Evolutionary conservation across 1,140 invertebrate species (phyloP).

Genomic region (Drosophila kikkawai): DNA sequence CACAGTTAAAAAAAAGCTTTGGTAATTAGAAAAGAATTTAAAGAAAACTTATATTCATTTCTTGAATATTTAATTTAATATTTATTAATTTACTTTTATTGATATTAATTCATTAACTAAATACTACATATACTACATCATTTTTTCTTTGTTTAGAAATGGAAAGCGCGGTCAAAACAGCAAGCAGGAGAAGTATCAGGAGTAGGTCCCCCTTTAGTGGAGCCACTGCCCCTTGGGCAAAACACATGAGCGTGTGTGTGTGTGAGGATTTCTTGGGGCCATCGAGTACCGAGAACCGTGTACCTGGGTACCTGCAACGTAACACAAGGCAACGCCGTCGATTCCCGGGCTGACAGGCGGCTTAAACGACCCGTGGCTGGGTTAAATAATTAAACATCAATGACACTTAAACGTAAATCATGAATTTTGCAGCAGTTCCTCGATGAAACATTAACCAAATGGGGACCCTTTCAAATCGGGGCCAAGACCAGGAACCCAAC

Average conservation of each 20-base stretch:
- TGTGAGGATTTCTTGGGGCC: conserved; percentile 30
- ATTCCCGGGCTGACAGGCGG: conserved; percentile 39
- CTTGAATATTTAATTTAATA: not conserved
- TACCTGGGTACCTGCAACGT: conserved; percentile 17
- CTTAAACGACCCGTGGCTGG: conserved; percentile 70
- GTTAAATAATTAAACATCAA: conserved; percentile 81
- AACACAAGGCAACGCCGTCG: conserved; percentile 11
- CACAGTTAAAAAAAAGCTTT: not conserved
- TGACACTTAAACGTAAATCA: conserved; percentile 84
- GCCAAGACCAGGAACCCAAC: conserved; percentile 10
- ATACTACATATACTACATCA: not conserved
- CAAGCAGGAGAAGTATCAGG: conserved; percentile 11
- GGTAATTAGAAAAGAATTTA: not conserved
- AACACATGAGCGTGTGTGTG: conserved; percentile 26
- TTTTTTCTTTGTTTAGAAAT: conserved; percentile 34
- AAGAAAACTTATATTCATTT: not conserved
- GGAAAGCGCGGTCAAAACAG: conserved; percentile 56
- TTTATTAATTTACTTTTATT: not conserved
- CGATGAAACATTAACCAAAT: conserved; percentile 71
- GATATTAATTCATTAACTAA: not conserved
- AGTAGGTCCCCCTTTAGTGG: not conserved
- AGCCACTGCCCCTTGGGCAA: conserved; percentile 28
- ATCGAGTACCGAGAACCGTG: not conserved
- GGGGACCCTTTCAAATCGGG: conserved; percentile 55
- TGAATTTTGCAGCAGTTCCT: conserved; percentile 75